Evolutionary conservation across 2,113 vertebrate species (phyloP), one percentile per base, ranked within the genome.

Genomic region (Petroica traversi): DNA sequence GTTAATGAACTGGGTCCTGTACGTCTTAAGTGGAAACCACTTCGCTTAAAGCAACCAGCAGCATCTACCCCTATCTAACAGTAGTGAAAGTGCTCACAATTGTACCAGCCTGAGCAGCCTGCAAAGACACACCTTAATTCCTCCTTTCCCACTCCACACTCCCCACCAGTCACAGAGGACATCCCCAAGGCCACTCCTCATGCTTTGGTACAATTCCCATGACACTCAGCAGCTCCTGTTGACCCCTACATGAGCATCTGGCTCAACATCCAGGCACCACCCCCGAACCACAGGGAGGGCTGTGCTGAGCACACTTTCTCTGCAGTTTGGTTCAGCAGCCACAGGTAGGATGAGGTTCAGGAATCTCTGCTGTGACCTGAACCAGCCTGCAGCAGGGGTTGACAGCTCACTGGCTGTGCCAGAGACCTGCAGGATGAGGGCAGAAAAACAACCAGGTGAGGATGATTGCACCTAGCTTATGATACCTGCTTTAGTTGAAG

Each of bases 131-230:
- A 33, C 8, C 34, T 46, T 41, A 62, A 63, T 25, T 54, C 41
- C 15, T 58, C 33, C 51, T n/a, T 59, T 51, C 52, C 38, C 51
- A 23, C 10, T 17, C 28, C 38, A 78, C 13, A 4, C 34, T 31
- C 55, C 24, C 28, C 16, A n/a, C 18, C 3, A 4, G 20, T 8
- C 64, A 55, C 48, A 63, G 8, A 59, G 8, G 67, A 20, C 6
- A 10, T 8, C n/a, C 29, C 34, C 63, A 66, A 58, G 74, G 29
- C 34, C 20, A 8, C 52, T 46, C 51, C 46, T 74, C 33, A 33
- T 23, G 34, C 24, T 67, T 59, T 29, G 0, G 0, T 52, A 26
- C 0, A 3, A 46, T 4, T 55, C 20, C 19, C 7, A 15, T 1
- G 2, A 36, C 38, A n/a, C 17, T 52, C 57, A 4, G 2, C 25